Evolutionary conservation across 2,113 vertebrate genomes (phyloP), one percentile per base, ranked within the genome.

Genomic region (Apistogramma diplotaenia): DNA sequence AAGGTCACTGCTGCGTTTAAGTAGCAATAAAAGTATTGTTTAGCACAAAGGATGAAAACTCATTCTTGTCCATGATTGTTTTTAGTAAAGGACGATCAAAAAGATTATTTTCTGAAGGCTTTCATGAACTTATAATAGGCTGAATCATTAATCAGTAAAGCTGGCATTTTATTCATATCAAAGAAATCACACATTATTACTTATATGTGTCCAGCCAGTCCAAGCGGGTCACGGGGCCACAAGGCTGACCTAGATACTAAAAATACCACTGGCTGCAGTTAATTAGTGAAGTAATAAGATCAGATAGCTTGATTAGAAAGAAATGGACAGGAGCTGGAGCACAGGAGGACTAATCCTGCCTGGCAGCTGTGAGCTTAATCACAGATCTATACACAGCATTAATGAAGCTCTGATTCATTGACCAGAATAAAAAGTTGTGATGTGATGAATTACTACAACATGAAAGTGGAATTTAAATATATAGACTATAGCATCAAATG

Each of bases 221-320:
- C 72, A 78, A 76, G 71, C 82, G 89, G 92, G 90, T 92, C 85
- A 90, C 8, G 56, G 46, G 73, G 70, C 77, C 54, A 79, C 70
- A 27, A 49, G 35, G 65, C 60, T 77, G 88, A 88, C 91, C 89
- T 75, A 90, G 53, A 91, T 82, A 15, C 91, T 93, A 93, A 89
- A 92, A 93, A 92, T 89, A 93, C 6, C 56, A 55, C 16, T 5
- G 79, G 65, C 89, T 73, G 61, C 75, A 84, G 82, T 89, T 93
- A 90, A 93, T 94, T 90, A 92, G 84, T 71, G 73, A 89, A 91
- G 88, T 92, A 90, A 93, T 87, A 76, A 49, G 85, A 91, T 91
- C 91, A 91, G 89, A 89, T 83, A 62, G 81, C 71, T 75, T 74
- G 84, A 92, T 89, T 88, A 73, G 82, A 87, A 73, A 85, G 84